Base-by-base conservation (phyloP, 1,140 invertebrate species). In the Marisa cornuarietis region DNA sequence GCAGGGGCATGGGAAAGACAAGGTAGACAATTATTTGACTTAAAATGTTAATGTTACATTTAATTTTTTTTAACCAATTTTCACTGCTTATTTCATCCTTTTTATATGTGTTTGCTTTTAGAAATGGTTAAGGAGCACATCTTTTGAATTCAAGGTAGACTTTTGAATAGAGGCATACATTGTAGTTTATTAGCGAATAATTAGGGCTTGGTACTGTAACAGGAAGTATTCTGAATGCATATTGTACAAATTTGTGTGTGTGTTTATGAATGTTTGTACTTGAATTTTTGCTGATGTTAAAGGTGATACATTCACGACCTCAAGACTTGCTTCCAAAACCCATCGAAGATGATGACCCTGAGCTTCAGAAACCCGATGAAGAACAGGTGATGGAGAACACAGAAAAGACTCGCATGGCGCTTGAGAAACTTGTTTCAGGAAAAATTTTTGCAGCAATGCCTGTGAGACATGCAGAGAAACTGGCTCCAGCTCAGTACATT, bases 221-320 rank as follows among this genome's bases (percentile, higher is more conserved):
- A n/a, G 7, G 18, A 63, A 63, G n/a, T 20, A 63, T 18, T 20
- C 18, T n/a, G 62, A n/a, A 7, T 63, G 18, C 7, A 63, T 63
- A 63, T 63, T n/a, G 18, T 20, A 22, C 65, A 26, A n/a, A 63
- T 63, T 24, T 75, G 24, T 24, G 16, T 9, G n/a, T 63, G 10
- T 62, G 8, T 75, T n/a, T 31, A 8, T 4, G 31, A 22, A 11
- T 68, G 65, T 13, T 63, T 4, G 7, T n/a, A 63, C 62, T 20
- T 63, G 62, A 63, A 18, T 63, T 2, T 63, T 24, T 71, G 54
- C 71, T 66, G 31, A 26, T 76, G 76, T 92, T 11, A 89, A 42
- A 96, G 94, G 96, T 99, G 81, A 95, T 99, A 0, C 99, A 99
- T 90, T 97, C 97, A 1, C 99, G 99, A 89, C 93, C 98, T 78